Conservation (phyloP, 2,113 vertebrate genomes). For the Paracanthobrama guichenoti region DNA sequence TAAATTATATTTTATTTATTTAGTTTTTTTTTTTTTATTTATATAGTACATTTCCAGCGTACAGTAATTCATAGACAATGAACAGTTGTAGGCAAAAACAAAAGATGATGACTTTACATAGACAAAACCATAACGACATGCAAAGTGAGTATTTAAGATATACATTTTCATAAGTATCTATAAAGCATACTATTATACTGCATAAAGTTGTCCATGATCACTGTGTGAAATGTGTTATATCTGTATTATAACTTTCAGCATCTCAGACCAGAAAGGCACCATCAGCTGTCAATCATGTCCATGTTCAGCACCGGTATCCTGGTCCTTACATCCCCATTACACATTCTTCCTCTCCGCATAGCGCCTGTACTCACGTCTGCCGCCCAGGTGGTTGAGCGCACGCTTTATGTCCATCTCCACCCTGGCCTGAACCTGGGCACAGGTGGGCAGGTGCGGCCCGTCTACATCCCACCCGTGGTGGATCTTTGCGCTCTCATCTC, state of each 20-base stretch:
- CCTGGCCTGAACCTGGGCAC: slow-evolving; percentile 82
- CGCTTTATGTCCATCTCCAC: slow-evolving; percentile 88
- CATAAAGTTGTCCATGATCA: background rate
- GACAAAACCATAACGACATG: too few species aligned
- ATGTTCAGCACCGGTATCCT: slow-evolving; percentile 89
- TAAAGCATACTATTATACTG: background rate
- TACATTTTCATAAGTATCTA: too few species aligned
- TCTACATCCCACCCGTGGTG: slow-evolving; percentile 77
- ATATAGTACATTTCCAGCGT: too few species aligned
- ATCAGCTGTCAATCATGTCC: slow-evolving; percentile 76
- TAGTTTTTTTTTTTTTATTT: too few species aligned
- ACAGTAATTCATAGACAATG: too few species aligned
- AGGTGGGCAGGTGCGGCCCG: slow-evolving; percentile 73
- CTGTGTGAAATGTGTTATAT: background rate
- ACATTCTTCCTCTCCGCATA: slow-evolving; percentile 80
- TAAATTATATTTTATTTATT: background rate
- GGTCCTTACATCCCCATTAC: slow-evolving; percentile 88
- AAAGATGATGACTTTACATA: too few species aligned
- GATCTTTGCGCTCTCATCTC: slow-evolving; percentile 83
- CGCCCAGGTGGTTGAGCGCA: slow-evolving; percentile 82
- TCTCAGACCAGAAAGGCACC: background rate
- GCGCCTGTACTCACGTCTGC: slow-evolving; percentile 85
- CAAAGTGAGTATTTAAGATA: too few species aligned
- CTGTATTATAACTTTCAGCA: slow-evolving; percentile 18
- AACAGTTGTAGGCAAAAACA: too few species aligned